These are phyloP conservation scores for Colletes collaris DNA, from an alignment of 2,888 invertebrate species.

Conservation along the genomic window DNA sequence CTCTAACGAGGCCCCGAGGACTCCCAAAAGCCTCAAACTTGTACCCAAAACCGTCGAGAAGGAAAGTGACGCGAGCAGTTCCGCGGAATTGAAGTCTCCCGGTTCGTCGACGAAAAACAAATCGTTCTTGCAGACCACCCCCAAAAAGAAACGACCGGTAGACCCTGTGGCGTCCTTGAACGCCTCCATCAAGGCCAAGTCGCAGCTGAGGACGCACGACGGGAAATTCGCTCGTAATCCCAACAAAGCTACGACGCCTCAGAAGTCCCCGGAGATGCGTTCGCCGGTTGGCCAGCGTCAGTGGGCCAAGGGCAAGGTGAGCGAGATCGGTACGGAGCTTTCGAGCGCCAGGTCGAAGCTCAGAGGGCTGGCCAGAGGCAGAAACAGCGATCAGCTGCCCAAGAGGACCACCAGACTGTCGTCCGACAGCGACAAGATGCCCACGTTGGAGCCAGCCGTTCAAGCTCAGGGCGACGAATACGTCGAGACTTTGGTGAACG, in stretches of 20 bases:
- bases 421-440: conserved; percentile 84
- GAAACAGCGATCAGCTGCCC: conserved; percentile 41
- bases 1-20: conserved; percentile 9
- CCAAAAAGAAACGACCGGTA: conserved; percentile 59
- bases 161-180: conserved; percentile 73
- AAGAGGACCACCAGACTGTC: conserved; percentile 70
- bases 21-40: conserved; percentile 29
- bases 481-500: conserved; percentile 58
- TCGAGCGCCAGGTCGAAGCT: conserved; percentile 64
- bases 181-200: conserved; percentile 76
- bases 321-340: conserved; percentile 8
- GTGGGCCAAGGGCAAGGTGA: background rate
- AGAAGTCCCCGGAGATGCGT: conserved; percentile 37
- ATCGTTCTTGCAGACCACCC: conserved; percentile 30
- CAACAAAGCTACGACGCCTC: conserved; percentile 37
- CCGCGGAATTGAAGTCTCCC: conserved; percentile 11
- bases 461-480: conserved; percentile 53
- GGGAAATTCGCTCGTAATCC: conserved; percentile 77
- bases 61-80: conserved; percentile 1
- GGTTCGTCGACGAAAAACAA: conserved; percentile 37
- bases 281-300: background rate
- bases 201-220: conserved; percentile 76
- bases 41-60: conserved; percentile 1
- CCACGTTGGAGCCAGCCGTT: conserved; percentile 82
- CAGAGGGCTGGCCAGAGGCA: conserved; percentile 12